Evolutionary conservation across 2,797 vertebrate species (phyloP).

Genomic region (Allobates femoralis): DNA sequence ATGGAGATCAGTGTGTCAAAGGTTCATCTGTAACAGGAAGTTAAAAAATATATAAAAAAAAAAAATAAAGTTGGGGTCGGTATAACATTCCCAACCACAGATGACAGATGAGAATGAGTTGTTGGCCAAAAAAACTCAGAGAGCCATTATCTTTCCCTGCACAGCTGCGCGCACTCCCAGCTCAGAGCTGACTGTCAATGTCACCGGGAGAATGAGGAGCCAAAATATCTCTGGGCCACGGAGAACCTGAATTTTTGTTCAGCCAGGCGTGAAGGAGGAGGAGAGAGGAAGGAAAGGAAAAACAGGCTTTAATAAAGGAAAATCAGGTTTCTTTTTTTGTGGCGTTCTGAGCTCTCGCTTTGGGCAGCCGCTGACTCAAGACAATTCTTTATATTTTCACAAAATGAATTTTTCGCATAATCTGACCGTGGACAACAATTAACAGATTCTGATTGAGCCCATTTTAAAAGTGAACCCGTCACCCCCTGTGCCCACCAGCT

Average conservation of each 20-base stretch:
- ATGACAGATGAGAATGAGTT: slow-evolving; percentile 72
- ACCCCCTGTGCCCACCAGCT: too few relatives aligned
- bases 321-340: slow-evolving; percentile 31
- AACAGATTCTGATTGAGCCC: not conserved
- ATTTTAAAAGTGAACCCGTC: not conserved
- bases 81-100: slow-evolving; percentile 68
- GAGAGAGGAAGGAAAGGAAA: slow-evolving; percentile 61
- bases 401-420: not conserved
- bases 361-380: not conserved
- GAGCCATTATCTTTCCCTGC: slow-evolving; percentile 70
- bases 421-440: not conserved
- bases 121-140: slow-evolving; percentile 71
- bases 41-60: slow-evolving; percentile 63
- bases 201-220: slow-evolving; percentile 56
- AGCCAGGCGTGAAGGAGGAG: slow-evolving; percentile 67
- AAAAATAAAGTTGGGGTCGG: slow-evolving; percentile 62
- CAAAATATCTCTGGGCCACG: slow-evolving; percentile 66
- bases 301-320: slow-evolving; percentile 6
- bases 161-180: slow-evolving; percentile 68
- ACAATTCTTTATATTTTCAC: slow-evolving; percentile 8
- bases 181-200: slow-evolving; percentile 64
- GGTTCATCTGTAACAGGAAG: slow-evolving; percentile 66
- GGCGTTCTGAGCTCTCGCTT: slow-evolving; percentile 35
- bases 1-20: slow-evolving; percentile 65
- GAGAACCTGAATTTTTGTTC: slow-evolving; percentile 68